Evolutionary conservation across 1,140 invertebrate genomes (phyloP).

Genomic region (Ganaspis sp.): DNA sequence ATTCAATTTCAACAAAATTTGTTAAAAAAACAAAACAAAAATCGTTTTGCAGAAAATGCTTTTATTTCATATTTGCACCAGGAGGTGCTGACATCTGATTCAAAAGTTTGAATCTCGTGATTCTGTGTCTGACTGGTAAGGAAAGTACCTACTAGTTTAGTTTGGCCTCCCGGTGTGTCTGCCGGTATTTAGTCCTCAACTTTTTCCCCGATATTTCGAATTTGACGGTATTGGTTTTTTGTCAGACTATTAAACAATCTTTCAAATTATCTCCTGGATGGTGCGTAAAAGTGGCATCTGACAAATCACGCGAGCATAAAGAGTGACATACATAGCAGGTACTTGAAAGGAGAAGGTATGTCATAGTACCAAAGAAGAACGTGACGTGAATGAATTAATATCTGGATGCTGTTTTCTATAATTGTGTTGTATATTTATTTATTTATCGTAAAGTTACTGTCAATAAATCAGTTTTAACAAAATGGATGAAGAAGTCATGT

Average conservation of each 20-base stretch:
- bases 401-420: background rate
- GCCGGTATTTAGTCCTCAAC: slow-evolving; percentile 41
- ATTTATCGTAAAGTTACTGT: background rate
- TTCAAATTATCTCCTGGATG: background rate
- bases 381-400: background rate
- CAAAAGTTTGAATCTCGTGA: slow-evolving; percentile 13
- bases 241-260: background rate
- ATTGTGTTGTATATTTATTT: background rate
- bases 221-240: slow-evolving; percentile 8
- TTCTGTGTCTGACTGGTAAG: slow-evolving; percentile 39
- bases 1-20: too few relatives aligned
- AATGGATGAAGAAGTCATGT: slow-evolving; percentile 83
- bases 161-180: slow-evolving; percentile 46
- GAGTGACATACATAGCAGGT: background rate
- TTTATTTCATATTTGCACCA: background rate
- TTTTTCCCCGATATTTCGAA: slow-evolving; percentile 38
- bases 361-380: slow-evolving; percentile 9
- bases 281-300: background rate
- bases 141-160: slow-evolving; percentile 42
- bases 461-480: slow-evolving; percentile 37
- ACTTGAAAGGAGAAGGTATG: slow-evolving; percentile 7
- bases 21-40: too few relatives aligned
- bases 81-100: background rate
- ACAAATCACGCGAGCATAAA: background rate
- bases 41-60: too few relatives aligned